Evolutionary conservation across 2,888 invertebrate species (phyloP).

Genomic region (Nomada ferruginata): DNA sequence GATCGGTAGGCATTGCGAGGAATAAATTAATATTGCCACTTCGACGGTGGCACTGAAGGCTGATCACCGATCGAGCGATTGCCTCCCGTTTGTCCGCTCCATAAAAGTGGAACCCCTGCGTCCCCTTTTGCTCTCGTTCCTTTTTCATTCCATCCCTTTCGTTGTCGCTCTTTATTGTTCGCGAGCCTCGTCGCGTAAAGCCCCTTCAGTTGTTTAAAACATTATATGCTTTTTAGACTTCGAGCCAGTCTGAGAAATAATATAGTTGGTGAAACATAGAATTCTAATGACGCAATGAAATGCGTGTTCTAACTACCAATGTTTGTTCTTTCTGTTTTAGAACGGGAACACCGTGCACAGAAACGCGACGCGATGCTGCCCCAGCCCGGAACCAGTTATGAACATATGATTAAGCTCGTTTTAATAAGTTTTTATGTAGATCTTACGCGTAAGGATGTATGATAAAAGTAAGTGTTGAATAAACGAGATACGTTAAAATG

Average conservation of each 20-base stretch:
- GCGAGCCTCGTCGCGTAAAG: conserved; percentile 13
- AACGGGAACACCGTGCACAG: conserved; percentile 71
- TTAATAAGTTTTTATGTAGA: conserved; percentile 83
- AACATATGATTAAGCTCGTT: conserved; percentile 79
- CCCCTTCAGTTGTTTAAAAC: background rate
- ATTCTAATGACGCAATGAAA: background rate
- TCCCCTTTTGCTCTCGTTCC: background rate
- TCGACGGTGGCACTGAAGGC: conserved; percentile 71
- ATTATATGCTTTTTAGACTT: background rate
- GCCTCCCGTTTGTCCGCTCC: conserved; percentile 66
- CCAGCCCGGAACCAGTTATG: conserved; percentile 78
- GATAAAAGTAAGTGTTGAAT: conserved; percentile 81
- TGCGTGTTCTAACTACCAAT: background rate
- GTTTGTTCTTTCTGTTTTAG: conserved; percentile 69
- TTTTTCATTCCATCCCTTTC: conserved; percentile 4
- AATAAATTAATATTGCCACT: conserved; percentile 78
- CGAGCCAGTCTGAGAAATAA: background rate
- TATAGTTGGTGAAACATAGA: background rate
- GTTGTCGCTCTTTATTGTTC: conserved; percentile 18
- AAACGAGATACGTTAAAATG: conserved; percentile 78
- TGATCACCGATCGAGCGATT: conserved; percentile 74
- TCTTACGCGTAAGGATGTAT: conserved; percentile 80
- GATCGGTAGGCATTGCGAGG: conserved; percentile 60
- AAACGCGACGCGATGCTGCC: conserved; percentile 70
- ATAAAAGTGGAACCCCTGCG: conserved; percentile 59